phyloP scores from a whole-genome alignment of 2,797 vertebrate genomes.

The Lagodon rhomboides region DNA sequence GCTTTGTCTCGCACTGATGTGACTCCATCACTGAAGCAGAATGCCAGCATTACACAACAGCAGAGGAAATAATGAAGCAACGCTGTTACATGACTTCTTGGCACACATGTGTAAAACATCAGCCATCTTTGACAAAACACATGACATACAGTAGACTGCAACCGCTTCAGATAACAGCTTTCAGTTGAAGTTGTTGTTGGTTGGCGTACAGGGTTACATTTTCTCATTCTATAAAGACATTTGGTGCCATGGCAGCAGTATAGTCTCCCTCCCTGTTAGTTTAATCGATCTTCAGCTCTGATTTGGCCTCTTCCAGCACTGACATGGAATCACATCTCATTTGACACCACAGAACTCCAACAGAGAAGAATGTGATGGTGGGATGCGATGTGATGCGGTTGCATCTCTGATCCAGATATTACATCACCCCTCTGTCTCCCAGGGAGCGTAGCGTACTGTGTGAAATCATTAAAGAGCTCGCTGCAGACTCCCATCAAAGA shows the following conservation, averaged over 20 bases:
- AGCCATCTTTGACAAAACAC: slow-evolving; percentile 7
- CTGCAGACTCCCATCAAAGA: slow-evolving; percentile 49
- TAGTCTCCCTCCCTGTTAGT: background rate
- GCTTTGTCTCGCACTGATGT: background rate
- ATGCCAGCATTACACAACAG: slow-evolving; percentile 36
- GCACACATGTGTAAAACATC: background rate
- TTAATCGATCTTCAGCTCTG: background rate
- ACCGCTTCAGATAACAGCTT: background rate
- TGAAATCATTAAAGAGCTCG: slow-evolving; percentile 59
- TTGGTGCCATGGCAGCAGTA: background rate
- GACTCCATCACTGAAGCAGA: slow-evolving; percentile 16
- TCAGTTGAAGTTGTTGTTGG: background rate
- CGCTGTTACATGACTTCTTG: slow-evolving; percentile 37
- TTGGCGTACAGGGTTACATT: background rate
- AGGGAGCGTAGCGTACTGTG: slow-evolving; percentile 39
- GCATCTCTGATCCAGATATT: slow-evolving; percentile 65
- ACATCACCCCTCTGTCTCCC: slow-evolving; percentile 61
- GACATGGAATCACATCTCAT: slow-evolving; percentile 14
- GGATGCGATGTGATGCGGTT: slow-evolving; percentile 15
- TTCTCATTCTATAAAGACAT: background rate
- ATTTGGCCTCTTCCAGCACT: background rate
- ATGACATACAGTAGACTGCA: background rate
- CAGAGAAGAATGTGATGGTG: background rate
- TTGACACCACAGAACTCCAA: slow-evolving; percentile 3
- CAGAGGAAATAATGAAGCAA: slow-evolving; percentile 41